These are phyloP conservation scores for Muraenolepis orangiensis DNA, from an alignment of 2,797 vertebrate genomes.

Conservation along the genomic window DNA sequence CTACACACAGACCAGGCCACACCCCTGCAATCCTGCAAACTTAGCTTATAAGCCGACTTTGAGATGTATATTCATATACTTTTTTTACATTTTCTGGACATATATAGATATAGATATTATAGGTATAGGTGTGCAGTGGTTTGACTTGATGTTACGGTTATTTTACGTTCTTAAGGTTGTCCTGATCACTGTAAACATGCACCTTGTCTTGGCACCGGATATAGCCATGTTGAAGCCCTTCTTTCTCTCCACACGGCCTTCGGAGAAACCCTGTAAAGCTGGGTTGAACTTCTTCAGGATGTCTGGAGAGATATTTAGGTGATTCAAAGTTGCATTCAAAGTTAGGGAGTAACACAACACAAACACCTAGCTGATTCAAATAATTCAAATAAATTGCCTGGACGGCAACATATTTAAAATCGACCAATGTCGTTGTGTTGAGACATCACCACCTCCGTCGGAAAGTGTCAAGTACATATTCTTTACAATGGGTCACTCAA, in stretches of 20 bases:
- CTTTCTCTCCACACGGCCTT: constrained; percentile 43
- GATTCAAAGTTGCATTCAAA: background rate
- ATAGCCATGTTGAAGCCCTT: constrained; percentile 82
- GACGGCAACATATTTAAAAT: background rate
- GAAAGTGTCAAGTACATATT: background rate
- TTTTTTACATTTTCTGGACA: background rate
- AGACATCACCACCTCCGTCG: background rate
- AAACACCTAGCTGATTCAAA: background rate
- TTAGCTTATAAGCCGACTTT: no score
- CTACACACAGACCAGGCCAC: no score
- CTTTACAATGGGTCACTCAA: constrained; percentile 28
- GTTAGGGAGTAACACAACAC: background rate
- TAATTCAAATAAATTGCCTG: background rate
- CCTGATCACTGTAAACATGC: constrained; percentile 45
- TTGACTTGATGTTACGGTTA: background rate
- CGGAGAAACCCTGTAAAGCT: constrained; percentile 80
- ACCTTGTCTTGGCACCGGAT: constrained; percentile 74
- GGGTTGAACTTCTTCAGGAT: constrained; percentile 89
- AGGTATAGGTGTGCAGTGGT: background rate
- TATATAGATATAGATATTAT: no score
- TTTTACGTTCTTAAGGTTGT: background rate
- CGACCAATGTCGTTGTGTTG: background rate
- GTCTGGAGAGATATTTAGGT: constrained; percentile 65
- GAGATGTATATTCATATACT: no score
- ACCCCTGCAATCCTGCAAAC: no score